phyloP scores from a whole-genome alignment of 1,140 invertebrate genomes.

The Drosophila ogumai region DNA sequence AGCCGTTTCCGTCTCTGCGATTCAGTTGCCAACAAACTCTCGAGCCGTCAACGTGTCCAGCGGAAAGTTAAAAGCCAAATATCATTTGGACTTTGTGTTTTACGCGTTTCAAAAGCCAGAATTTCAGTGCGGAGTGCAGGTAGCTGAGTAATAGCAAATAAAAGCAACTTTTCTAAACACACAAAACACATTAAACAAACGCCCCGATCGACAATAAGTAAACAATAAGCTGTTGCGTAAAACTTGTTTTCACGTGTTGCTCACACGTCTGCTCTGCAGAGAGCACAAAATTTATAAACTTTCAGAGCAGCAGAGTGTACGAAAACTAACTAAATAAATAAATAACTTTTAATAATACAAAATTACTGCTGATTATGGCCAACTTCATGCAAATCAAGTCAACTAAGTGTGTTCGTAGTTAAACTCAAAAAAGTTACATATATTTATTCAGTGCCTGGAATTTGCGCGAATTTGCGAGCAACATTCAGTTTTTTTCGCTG shows the following conservation, averaged over 20 bases:
- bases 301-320: constrained; percentile 24
- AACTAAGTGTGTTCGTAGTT: constrained; percentile 12
- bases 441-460: constrained; percentile 26
- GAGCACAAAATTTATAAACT: constrained; percentile 45
- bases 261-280: constrained; percentile 43
- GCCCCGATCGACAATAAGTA: constrained; percentile 19
- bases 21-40: constrained; percentile 67
- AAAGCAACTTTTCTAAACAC: constrained; percentile 27
- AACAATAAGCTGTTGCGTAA: constrained; percentile 66
- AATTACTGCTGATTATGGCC: constrained; percentile 31
- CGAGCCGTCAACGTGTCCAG: constrained; percentile 70
- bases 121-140: constrained; percentile 53
- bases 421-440: constrained; percentile 15
- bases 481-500: constrained; percentile 7
- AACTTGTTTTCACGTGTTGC: constrained; percentile 76
- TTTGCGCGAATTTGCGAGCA: constrained; percentile 34
- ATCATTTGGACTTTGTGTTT: constrained; percentile 26
- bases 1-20: constrained; percentile 45
- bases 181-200: constrained; percentile 28
- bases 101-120: constrained; percentile 45
- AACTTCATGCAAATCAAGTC: constrained; percentile 29
- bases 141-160: constrained; percentile 38
- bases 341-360: constrained; percentile 25
- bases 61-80: constrained; percentile 43
- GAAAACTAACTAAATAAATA: constrained; percentile 20